A percentile compares a stretch with the other conserved stretches of the same genome.
Conservation (phyloP, 1,140 invertebrate genomes). For the Psix sp. region DNA sequence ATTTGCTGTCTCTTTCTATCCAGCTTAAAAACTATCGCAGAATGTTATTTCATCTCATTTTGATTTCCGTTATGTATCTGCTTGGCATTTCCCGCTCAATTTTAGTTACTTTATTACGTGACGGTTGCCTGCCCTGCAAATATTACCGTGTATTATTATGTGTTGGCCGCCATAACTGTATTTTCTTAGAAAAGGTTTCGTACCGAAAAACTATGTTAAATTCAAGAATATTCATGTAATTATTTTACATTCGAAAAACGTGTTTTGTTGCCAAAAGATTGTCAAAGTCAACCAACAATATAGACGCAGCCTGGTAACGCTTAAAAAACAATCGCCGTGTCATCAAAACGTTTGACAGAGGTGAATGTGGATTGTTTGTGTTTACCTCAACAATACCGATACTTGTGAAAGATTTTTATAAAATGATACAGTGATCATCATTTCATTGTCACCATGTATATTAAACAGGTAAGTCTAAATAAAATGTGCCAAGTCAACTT, state of each 20-base stretch:
- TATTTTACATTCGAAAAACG: not conserved
- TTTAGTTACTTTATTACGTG: not conserved
- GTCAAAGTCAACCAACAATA: too few relatives aligned
- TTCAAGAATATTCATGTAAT: not conserved
- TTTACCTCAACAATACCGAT: not conserved
- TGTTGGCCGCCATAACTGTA: conserved; percentile 9
- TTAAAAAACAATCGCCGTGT: too few relatives aligned
- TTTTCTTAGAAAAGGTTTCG: not conserved
- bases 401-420: not conserved
- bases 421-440: not conserved
- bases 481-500: not conserved
- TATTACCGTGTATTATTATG: conserved; percentile 5
- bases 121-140: not conserved
- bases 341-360: too few relatives aligned
- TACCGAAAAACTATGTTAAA: not conserved
- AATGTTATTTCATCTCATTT: too few relatives aligned
- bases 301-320: too few relatives aligned
- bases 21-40: too few relatives aligned
- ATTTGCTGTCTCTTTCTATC: too few relatives aligned
- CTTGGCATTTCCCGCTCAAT: conserved; percentile 2
- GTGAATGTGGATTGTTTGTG: conserved; percentile 6
- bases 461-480: conserved; percentile 2
- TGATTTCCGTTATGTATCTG: too few relatives aligned
- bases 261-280: too few relatives aligned
- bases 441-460: not conserved